Evolutionary conservation across 2,797 vertebrate genomes (phyloP), one percentile per base, ranked within the genome.

Genomic region (Cottoperca gobio): DNA sequence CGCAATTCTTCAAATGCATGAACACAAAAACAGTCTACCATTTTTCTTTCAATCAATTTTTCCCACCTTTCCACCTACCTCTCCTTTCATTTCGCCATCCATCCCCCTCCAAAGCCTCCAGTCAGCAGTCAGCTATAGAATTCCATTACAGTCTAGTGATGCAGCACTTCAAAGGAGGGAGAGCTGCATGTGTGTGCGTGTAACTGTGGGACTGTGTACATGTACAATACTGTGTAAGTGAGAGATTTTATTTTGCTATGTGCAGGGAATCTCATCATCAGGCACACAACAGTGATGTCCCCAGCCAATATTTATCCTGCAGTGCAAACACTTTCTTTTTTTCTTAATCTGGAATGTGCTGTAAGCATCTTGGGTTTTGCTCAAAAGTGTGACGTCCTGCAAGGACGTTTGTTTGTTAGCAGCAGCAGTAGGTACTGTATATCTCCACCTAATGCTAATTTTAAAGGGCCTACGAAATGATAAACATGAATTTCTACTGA

Each of bases 141-240:
- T 91, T 90, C 88, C 89, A 93, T 92, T 91, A 92, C 88, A 88
- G 84, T 82, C 85, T 76, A 89, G 89, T 91, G 90, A 93, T 90
- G 90, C 91, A 91, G 90, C 91, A 88, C 86, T 90, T 91, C 88
- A 89, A 88, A 90, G 80, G 78, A 73, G 33, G 68, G 46, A 66
- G 71, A 63, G 63, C 67, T 63, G 85, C 67, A 53, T 58, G 70
- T 78, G 84, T 53, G 50, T 33, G 16, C 73, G 81, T 78, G 65
- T 71, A 59, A 64, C 57, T 59, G 45, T 72, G 53, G 59, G 54
- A 74, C 76, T 45, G 74, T 78, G 80, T 69, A 60, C 67, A 71
- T 10, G 19, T 70, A 78, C 82, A 71, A 43, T 75, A 76, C 70
- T 70, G 40, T 73, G 63, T 65, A 55, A 78, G 58, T 62, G 59